Percentiles rank a stretch among this genome's conserved stretches.
phyloP scores from a whole-genome alignment of 2,797 vertebrate species.

The Cynodonichthys magdalenae region DNA sequence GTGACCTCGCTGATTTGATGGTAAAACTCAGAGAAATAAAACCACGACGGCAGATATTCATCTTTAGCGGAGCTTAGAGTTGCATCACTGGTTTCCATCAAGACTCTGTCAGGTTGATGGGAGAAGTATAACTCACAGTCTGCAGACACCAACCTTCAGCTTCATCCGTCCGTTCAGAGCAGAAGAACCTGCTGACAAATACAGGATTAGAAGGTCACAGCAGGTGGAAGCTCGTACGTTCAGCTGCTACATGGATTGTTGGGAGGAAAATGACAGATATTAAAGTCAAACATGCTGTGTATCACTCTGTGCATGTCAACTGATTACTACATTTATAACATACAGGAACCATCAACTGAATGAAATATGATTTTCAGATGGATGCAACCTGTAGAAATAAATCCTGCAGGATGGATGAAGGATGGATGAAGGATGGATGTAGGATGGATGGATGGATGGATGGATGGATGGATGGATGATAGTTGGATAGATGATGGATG shows the following conservation, averaged over 20 bases:
- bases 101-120: conserved; percentile 8
- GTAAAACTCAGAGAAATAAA: neutral
- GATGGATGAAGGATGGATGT: neutral
- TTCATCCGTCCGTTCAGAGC: neutral
- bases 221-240: neutral
- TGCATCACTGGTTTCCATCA: conserved; percentile 12
- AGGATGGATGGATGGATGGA: too few species aligned
- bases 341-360: too few species aligned
- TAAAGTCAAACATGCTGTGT: too few species aligned
- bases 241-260: neutral
- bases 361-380: too few species aligned
- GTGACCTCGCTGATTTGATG: neutral
- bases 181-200: neutral
- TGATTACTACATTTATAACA: too few species aligned
- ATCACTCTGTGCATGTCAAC: too few species aligned
- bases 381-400: too few species aligned
- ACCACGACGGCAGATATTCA: neutral
- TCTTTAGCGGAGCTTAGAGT: neutral
- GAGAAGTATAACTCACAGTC: neutral
- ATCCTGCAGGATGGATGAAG: too few species aligned
- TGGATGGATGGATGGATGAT: too few species aligned
- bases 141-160: neutral
- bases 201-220: neutral
- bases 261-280: too few species aligned
- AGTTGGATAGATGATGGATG: too few species aligned